A percentile compares a stretch with the other conserved stretches of the same genome.
Evolutionary conservation across 2,113 vertebrate genomes (phyloP).

Genomic region (Pogona vitticeps): DNA sequence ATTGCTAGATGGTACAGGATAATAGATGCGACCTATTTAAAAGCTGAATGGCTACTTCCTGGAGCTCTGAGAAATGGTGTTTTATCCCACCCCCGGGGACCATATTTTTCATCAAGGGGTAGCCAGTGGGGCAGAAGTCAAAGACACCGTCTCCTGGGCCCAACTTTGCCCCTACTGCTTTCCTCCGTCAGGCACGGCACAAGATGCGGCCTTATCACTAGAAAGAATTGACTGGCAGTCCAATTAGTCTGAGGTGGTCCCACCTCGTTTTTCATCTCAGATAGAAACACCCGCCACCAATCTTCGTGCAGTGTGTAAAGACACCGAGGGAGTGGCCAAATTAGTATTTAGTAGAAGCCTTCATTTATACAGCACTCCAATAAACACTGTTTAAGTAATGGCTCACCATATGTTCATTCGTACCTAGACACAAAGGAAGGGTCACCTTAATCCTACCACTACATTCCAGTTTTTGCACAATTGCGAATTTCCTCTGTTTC

Average conservation of each 20-base stretch:
- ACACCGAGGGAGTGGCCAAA: background rate
- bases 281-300: background rate
- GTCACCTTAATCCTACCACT: constrained; percentile 12
- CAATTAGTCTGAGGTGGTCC: background rate
- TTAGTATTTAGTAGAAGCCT: constrained; percentile 19
- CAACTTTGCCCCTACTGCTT: background rate
- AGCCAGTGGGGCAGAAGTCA: no score
- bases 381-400: constrained; percentile 46
- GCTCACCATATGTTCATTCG: constrained; percentile 60
- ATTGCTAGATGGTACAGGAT: no score
- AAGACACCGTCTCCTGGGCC: no score
- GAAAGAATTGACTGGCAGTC: background rate
- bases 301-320: background rate
- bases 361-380: constrained; percentile 41
- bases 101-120: no score
- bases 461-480: constrained; percentile 20
- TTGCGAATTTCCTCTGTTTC: background rate
- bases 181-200: background rate
- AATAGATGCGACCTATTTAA: no score
- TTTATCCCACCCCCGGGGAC: no score
- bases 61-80: no score
- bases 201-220: background rate
- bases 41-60: no score
- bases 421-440: constrained; percentile 59
- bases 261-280: background rate